Conservation (phyloP, 2,797 vertebrate species). For the Galago senegalensis region DNA sequence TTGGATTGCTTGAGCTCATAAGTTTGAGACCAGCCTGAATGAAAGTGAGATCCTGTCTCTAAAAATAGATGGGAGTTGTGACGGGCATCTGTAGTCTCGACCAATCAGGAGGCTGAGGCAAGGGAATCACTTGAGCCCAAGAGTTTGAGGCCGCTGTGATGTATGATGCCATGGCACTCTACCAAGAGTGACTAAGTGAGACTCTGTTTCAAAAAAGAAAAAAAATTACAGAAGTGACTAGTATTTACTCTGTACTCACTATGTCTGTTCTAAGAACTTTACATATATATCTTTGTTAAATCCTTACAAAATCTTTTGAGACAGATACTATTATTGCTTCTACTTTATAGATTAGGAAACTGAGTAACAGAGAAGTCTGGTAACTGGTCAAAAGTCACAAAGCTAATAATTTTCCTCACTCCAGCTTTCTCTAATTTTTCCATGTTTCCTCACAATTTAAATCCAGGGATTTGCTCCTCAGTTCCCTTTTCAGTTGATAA, state of each 20-base stretch:
- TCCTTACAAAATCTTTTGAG: background rate
- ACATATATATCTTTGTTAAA: background rate
- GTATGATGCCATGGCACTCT: no score
- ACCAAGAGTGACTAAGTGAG: no score
- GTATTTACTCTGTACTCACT: background rate
- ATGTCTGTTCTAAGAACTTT: background rate
- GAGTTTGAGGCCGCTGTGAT: no score
- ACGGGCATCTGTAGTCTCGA: no score
- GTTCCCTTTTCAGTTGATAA: background rate
- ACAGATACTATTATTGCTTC: background rate
- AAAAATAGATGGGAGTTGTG: no score
- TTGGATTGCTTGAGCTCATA: no score
- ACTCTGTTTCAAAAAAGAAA: no score
- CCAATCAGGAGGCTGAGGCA: no score
- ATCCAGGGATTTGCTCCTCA: background rate
- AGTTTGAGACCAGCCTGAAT: no score
- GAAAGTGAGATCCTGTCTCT: no score
- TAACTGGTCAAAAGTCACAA: background rate
- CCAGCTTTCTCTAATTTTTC: no score
- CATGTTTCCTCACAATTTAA: background rate
- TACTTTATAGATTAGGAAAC: background rate
- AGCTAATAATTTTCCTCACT: accelerated
- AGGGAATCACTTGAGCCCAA: no score
- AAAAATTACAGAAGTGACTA: background rate
- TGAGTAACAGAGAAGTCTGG: background rate